Evolutionary conservation across 2,888 invertebrate genomes (phyloP).

Genomic region (Ypsolopha scabrella): DNA sequence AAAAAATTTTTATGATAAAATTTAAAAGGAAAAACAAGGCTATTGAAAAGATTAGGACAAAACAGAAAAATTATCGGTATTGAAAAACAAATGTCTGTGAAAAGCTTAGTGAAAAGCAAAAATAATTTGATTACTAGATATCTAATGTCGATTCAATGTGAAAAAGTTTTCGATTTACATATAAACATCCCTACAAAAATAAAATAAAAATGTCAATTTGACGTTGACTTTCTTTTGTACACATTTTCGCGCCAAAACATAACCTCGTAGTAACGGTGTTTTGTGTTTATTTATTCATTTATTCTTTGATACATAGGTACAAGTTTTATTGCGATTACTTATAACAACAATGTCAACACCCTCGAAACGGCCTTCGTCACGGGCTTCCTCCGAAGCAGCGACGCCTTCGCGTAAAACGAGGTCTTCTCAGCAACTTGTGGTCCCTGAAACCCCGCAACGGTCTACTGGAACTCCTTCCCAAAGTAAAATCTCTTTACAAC

Average conservation of each 20-base stretch:
- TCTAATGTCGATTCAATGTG: too few relatives aligned
- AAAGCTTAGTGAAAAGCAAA: too few relatives aligned
- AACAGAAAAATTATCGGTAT: too few relatives aligned
- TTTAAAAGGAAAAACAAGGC: too few relatives aligned
- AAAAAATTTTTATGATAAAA: too few relatives aligned
- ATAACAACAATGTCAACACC: constrained; percentile 46
- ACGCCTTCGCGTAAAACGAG: constrained; percentile 56
- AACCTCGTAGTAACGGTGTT: constrained; percentile 1
- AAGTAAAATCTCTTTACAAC: constrained; percentile 22
- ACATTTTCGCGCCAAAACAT: constrained; percentile 3
- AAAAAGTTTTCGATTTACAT: too few relatives aligned
- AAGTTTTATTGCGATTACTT: not conserved
- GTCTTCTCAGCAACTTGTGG: constrained; percentile 55
- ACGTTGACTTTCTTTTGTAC: too few relatives aligned
- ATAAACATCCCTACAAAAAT: too few relatives aligned
- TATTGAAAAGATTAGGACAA: too few relatives aligned
- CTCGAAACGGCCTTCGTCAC: constrained; percentile 51
- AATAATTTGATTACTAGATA: too few relatives aligned
- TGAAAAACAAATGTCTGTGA: too few relatives aligned
- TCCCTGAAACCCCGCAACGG: constrained; percentile 62
- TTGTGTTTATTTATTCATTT: not conserved
- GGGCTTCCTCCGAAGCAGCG: constrained; percentile 54
- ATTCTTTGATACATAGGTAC: not conserved
- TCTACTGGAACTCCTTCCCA: constrained; percentile 53
- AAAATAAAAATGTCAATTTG: too few relatives aligned